A percentile compares a stretch with the other conserved stretches of the same genome.
Evolutionary conservation across 2,113 vertebrate genomes (phyloP).

Genomic region (Columba janthina): DNA sequence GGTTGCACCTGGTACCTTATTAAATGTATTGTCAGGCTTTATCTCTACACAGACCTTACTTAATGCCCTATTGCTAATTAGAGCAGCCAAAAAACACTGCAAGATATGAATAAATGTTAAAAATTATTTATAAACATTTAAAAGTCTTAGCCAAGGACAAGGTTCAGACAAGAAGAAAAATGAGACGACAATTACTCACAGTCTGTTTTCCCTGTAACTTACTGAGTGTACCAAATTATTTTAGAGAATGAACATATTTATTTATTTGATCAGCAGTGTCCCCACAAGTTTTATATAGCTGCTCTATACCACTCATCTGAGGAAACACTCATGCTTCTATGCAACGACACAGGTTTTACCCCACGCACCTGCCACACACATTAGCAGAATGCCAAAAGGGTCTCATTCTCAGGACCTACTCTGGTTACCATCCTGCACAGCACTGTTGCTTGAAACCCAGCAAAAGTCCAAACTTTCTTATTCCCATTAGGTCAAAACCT

Average conservation of each 20-base stretch:
- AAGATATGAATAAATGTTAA: neutral
- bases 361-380: neutral
- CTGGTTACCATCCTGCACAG: rapidly evolving
- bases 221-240: neutral
- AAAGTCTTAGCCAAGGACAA: neutral
- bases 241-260: neutral
- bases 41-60: neutral
- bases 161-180: neutral
- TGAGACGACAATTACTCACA: neutral
- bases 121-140: neutral
- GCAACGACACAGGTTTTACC: neutral
- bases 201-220: neutral
- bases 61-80: neutral
- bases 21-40: neutral
- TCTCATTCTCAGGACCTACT: neutral
- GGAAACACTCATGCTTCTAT: neutral
- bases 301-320: neutral
- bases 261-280: neutral
- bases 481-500: neutral
- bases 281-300: neutral
- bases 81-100: neutral
- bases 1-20: neutral
- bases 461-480: neutral
- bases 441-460: neutral
- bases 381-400: neutral